Conservation (phyloP, 1,140 invertebrate genomes). For the Calephelis nemesis region DNA sequence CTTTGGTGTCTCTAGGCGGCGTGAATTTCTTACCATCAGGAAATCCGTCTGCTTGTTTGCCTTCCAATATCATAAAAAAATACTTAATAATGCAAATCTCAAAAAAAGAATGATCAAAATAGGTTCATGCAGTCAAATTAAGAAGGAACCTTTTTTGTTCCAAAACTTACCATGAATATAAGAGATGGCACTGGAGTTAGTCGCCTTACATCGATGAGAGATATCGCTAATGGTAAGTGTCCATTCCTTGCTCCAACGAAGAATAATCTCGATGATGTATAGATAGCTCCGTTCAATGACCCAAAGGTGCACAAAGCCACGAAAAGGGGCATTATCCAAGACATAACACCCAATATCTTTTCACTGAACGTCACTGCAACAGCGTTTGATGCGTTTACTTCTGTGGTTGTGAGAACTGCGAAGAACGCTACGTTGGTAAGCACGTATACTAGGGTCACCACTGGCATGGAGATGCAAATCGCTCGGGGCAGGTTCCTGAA, state of each 20-base stretch:
- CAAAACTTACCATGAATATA: slow-evolving; percentile 90
- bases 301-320: slow-evolving; percentile 94
- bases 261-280: slow-evolving; percentile 91
- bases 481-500: slow-evolving; percentile 92
- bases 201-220: slow-evolving; percentile 91
- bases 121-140: too few species aligned
- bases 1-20: too few species aligned
- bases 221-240: slow-evolving; percentile 92
- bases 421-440: slow-evolving; percentile 95
- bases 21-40: too few species aligned
- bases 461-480: slow-evolving; percentile 94
- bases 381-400: slow-evolving; percentile 90
- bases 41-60: too few species aligned
- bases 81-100: too few species aligned
- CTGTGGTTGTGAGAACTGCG: slow-evolving; percentile 88
- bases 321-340: slow-evolving; percentile 94
- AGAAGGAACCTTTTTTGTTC: too few species aligned
- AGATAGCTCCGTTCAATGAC: slow-evolving; percentile 92
- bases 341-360: slow-evolving; percentile 86
- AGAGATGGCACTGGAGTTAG: slow-evolving; percentile 95
- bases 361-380: slow-evolving; percentile 96
- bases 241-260: slow-evolving; percentile 96
- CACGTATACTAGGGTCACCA: slow-evolving; percentile 93
- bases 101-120: too few species aligned
- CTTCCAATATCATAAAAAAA: too few species aligned